Percentiles rank a stretch among this genome's conserved stretches.
phyloP scores from a whole-genome alignment of 30 jellyfish, hydroid and myxozoan genomes.

The Phacellophora camtschatica region DNA sequence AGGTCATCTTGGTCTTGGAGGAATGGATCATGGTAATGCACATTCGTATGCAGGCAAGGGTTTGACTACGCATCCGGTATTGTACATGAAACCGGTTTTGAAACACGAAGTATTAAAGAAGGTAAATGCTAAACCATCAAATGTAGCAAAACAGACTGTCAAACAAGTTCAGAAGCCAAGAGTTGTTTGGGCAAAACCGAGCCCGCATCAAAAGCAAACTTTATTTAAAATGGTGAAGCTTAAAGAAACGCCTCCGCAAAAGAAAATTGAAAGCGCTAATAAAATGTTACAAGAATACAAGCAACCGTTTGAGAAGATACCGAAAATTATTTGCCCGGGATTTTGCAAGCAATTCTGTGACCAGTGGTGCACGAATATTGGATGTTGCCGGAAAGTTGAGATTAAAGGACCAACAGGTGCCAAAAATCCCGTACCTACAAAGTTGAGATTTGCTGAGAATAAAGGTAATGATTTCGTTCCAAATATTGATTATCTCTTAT shows the following conservation, averaged over 20 bases:
- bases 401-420: constrained; percentile 51
- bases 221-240: too few species aligned
- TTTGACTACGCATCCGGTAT: neutral
- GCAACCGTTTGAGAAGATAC: constrained; percentile 8
- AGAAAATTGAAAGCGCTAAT: neutral
- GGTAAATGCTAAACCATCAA: neutral
- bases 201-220: neutral
- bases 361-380: constrained; percentile 77
- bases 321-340: constrained; percentile 52
- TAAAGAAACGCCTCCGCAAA: too few species aligned
- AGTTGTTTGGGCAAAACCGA: constrained; percentile 36
- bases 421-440: neutral
- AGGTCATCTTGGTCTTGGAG: constrained; percentile 16
- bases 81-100: constrained; percentile 18
- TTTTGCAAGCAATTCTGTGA: constrained; percentile 78
- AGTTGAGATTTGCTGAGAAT: neutral
- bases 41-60: neutral
- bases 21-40: constrained; percentile 10
- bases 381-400: constrained; percentile 73
- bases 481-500: too few species aligned
- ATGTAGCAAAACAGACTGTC: neutral
- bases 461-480: constrained; percentile 10
- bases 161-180: constrained; percentile 16
- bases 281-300: neutral
- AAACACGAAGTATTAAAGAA: constrained; percentile 32